These are phyloP conservation scores for Toxotes chatareus DNA, from an alignment of 2,113 vertebrate genomes.

Conservation along the genomic window DNA sequence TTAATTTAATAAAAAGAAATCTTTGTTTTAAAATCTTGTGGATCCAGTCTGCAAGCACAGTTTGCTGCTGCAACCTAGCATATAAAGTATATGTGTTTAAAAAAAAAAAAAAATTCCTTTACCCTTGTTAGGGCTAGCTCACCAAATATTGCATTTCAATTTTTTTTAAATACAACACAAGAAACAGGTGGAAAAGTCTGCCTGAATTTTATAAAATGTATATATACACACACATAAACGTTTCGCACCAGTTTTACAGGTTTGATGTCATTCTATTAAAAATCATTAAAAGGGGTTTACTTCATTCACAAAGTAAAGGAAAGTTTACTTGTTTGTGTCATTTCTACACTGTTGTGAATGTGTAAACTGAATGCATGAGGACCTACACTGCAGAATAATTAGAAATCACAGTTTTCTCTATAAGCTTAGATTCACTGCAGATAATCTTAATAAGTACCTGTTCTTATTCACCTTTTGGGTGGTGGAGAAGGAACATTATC, in stretches of 20 bases:
- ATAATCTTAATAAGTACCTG: not conserved
- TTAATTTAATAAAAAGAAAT: not conserved
- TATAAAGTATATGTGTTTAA: no score
- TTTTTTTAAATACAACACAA: not conserved
- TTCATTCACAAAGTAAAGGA: not conserved
- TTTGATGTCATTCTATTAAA: not conserved
- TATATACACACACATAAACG: not conserved
- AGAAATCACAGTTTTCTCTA: not conserved
- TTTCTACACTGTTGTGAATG: not conserved
- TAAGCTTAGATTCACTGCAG: not conserved
- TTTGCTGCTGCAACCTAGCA: not conserved
- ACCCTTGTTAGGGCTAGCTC: not conserved
- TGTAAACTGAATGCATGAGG: not conserved
- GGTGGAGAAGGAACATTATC: not conserved
- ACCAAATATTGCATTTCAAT: not conserved
- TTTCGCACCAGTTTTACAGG: not conserved
- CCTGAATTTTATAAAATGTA: not conserved
- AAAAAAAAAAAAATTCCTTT: not conserved
- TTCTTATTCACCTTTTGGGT: not conserved
- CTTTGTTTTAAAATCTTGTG: no score
- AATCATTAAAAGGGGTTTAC: not conserved
- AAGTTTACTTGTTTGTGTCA: not conserved
- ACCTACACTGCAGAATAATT: not conserved
- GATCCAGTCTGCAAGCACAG: not conserved
- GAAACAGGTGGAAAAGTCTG: not conserved